These are phyloP conservation scores for Leptinotarsa undecemlineata DNA, from an alignment of 1,140 invertebrate species.

Conservation along the genomic window DNA sequence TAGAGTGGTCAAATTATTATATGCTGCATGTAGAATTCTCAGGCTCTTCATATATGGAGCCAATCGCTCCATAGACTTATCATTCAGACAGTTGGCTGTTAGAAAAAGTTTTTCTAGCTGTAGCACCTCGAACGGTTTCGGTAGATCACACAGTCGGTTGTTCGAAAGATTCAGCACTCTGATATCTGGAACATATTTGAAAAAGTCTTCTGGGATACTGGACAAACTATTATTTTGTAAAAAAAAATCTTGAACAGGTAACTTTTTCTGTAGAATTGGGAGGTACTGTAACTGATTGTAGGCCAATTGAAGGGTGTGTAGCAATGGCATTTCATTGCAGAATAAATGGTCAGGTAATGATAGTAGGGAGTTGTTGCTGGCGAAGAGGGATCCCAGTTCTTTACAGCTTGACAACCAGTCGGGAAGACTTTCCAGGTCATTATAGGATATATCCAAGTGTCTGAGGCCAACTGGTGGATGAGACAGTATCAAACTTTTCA, in stretches of 20 bases:
- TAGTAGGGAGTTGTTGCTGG: slow-evolving; percentile 73
- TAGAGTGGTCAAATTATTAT: slow-evolving; percentile 74
- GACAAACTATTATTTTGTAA: slow-evolving; percentile 79
- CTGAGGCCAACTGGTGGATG: slow-evolving; percentile 70
- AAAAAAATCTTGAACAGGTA: slow-evolving; percentile 71
- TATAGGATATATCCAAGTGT: slow-evolving; percentile 78
- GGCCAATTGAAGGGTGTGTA: slow-evolving; percentile 73
- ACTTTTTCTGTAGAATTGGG: slow-evolving; percentile 68
- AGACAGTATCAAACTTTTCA: slow-evolving; percentile 67
- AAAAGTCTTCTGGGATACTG: slow-evolving; percentile 74
- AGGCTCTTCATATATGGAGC: slow-evolving; percentile 63
- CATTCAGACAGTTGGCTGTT: slow-evolving; percentile 77
- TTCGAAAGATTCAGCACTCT: slow-evolving; percentile 77
- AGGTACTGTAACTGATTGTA: slow-evolving; percentile 76
- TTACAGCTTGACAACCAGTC: slow-evolving; percentile 78
- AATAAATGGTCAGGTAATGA: slow-evolving; percentile 73
- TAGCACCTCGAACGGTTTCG: slow-evolving; percentile 61
- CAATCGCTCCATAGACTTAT: slow-evolving; percentile 68
- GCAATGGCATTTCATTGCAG: slow-evolving; percentile 68
- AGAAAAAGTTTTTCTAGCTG: slow-evolving; percentile 74
- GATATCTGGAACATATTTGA: slow-evolving; percentile 71
- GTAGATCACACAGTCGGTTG: slow-evolving; percentile 72
- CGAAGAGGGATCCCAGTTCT: slow-evolving; percentile 72
- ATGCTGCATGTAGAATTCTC: slow-evolving; percentile 74
- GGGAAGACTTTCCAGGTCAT: slow-evolving; percentile 73